Conservation (phyloP, 2,113 vertebrate species). For the Benitochromis conjunctus region DNA sequence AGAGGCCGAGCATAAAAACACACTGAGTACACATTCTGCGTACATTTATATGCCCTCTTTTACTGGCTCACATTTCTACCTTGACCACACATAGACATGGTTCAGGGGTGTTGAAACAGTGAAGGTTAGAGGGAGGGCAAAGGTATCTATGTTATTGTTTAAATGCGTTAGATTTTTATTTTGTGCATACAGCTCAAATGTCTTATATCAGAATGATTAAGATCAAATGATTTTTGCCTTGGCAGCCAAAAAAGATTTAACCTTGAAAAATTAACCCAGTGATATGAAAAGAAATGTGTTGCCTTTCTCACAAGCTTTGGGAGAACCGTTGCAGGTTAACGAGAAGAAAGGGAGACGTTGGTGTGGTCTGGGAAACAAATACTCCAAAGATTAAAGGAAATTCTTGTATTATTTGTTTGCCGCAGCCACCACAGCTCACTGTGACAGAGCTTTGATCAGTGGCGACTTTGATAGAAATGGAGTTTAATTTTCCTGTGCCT, state of each 20-base stretch:
- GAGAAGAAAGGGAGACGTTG: neutral
- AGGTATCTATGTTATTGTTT: neutral
- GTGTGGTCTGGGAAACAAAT: neutral
- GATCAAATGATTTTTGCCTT: neutral
- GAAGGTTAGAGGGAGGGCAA: neutral
- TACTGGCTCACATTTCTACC: rapidly evolving
- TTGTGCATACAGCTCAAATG: neutral
- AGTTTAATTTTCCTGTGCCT: neutral
- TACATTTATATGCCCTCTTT: neutral
- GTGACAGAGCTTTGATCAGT: slow-evolving; percentile 32
- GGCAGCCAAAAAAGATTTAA: neutral
- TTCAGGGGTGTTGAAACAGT: neutral
- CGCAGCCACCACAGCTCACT: neutral
- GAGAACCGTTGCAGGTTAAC: neutral
- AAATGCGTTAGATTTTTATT: neutral
- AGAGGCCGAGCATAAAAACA: neutral
- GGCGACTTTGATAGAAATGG: slow-evolving; percentile 21
- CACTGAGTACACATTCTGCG: neutral
- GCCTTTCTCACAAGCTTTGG: neutral
- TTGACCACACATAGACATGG: neutral
- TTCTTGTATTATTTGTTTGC: slow-evolving; percentile 8
- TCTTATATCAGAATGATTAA: neutral
- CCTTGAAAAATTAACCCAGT: neutral
- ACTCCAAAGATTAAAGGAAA: slow-evolving; percentile 30
- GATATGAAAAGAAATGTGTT: neutral